Conservation (phyloP, 2,888 invertebrate genomes). For the Brenthis ino region DNA sequence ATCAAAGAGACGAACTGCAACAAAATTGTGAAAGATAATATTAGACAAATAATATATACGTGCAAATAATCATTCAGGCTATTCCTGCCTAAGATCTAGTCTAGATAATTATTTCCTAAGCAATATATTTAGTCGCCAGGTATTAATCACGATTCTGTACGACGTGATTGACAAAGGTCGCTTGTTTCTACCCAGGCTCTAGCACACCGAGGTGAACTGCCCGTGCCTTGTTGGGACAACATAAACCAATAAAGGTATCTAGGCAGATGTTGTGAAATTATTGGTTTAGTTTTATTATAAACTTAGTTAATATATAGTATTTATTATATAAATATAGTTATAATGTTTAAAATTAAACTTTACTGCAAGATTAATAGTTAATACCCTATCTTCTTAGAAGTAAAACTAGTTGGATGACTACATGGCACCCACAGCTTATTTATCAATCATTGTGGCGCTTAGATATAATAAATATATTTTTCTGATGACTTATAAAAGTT, state of each 20-base stretch:
- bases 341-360: too few relatives aligned
- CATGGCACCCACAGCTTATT: neutral
- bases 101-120: constrained; percentile 40
- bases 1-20: too few relatives aligned
- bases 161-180: constrained; percentile 60
- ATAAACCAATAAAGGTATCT: constrained; percentile 21
- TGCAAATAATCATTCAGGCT: constrained; percentile 20
- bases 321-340: too few relatives aligned
- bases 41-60: neutral
- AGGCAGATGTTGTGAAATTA: constrained; percentile 36
- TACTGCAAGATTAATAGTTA: neutral
- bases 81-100: constrained; percentile 37
- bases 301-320: constrained; percentile 10
- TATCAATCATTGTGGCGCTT: neutral
- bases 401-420: constrained; percentile 6
- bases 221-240: constrained; percentile 32
- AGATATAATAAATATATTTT: constrained; percentile 5
- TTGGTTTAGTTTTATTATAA: constrained; percentile 24
- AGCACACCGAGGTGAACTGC: constrained; percentile 38
- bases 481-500: constrained; percentile 7
- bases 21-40: neutral
- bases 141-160: constrained; percentile 56
- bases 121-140: constrained; percentile 50
- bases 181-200: constrained; percentile 47
- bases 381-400: constrained; percentile 1